Conservation (phyloP, 2,113 vertebrate species). For the Rhagologus leucostigma region DNA sequence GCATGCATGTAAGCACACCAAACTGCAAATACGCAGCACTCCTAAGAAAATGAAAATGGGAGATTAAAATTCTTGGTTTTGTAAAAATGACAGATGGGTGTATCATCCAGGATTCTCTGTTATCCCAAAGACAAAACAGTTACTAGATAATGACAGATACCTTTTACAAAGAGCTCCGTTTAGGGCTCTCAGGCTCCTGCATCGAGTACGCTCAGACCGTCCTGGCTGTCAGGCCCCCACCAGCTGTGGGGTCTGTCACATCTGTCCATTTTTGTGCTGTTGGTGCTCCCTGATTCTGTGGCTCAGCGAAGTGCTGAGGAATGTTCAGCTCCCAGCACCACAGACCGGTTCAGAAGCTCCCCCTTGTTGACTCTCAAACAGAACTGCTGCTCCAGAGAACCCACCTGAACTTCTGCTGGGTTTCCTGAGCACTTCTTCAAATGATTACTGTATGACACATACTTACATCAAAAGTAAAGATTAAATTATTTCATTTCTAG, state of each 20-base stretch:
- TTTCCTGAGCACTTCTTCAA: background rate
- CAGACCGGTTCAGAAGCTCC: background rate
- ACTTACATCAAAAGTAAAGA: background rate
- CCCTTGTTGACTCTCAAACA: background rate
- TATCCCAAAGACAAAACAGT: background rate
- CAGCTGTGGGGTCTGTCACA: background rate
- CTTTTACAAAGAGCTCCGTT: background rate
- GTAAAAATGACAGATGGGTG: background rate
- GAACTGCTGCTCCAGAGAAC: background rate
- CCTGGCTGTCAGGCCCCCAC: background rate
- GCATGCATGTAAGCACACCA: background rate
- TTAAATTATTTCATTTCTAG: background rate
- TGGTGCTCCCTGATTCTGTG: rapidly evolving
- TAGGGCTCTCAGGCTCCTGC: background rate
- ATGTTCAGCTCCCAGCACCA: background rate
- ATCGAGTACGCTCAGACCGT: rapidly evolving
- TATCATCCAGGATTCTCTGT: background rate
- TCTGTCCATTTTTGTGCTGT: background rate
- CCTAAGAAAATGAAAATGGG: background rate
- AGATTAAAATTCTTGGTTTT: background rate
- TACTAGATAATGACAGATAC: background rate
- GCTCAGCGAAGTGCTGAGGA: background rate
- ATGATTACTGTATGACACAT: background rate
- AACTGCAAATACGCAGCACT: background rate
- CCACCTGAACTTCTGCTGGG: background rate